Evolutionary conservation across 2,888 invertebrate species (phyloP), one percentile per base, ranked within the genome.

Genomic region (Ceramica pisi): DNA sequence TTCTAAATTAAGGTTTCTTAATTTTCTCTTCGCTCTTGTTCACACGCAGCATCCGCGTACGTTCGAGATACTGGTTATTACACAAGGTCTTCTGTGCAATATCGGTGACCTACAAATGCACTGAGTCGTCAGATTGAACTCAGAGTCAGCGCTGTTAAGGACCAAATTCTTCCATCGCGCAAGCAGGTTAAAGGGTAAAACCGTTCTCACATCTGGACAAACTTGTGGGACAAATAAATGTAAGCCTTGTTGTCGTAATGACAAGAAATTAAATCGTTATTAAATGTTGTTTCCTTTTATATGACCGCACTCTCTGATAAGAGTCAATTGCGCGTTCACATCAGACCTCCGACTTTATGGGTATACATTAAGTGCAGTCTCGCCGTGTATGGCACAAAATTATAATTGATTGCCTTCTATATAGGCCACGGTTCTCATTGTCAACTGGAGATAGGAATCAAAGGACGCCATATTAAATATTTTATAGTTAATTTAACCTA

Each of bases 31-130:
- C 75, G 75, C 75, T 84, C 80, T 81, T 82, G 68, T 86, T 86
- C 84, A 83, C 82, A 87, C 80, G 81, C 82, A 83, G 86, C 84
- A 90, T 91, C 90, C 90, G 89, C 86, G 83, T 90, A 87, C 88
- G 86, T 79, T 86, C 87, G 80, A 86, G 86, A 88, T 88, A 90
- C 90, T 88, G 88, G 87, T 90, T 89, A 87, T 90, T 89, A 87
- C 89, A 92, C 93, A 94, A 94, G 94, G 93, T 92, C 91, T 87
- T 85, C 89, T 87, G 88, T 91, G 92, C 92, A 92, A 92, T 92
- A 91, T 91, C 88, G 88, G 87, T 92, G 93, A 93, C 94, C 94
- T 92, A 94, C 91, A 93, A 92, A 92, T 87, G 87, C 87, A 83
- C 67, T 76, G 84, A 82, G 71, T 85, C 81, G 83, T 87, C 84